These are phyloP conservation scores for Blomia tropicalis DNA, from an alignment of 2,888 invertebrate genomes.

Conservation along the genomic window DNA sequence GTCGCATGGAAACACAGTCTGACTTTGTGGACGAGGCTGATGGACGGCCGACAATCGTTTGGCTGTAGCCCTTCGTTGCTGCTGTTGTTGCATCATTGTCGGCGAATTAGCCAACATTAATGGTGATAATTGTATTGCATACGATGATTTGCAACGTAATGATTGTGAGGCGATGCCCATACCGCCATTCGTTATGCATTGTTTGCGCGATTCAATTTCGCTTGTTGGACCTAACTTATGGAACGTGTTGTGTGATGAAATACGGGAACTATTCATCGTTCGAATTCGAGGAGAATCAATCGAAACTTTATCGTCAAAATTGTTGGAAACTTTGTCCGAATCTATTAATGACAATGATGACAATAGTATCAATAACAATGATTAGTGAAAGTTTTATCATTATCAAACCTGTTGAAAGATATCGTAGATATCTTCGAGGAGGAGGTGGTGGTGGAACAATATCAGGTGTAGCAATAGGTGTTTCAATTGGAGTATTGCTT, in stretches of 20 bases:
- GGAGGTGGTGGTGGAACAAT: constrained; percentile 9
- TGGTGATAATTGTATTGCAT: constrained; percentile 9
- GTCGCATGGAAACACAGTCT: background rate
- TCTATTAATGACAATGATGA: background rate
- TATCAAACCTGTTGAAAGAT: constrained; percentile 1
- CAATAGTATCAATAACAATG: too few species aligned
- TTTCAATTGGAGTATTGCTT: background rate
- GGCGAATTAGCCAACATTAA: constrained; percentile 4
- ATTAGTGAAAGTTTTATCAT: too few species aligned
- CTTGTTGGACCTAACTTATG: background rate
- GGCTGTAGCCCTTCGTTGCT: background rate
- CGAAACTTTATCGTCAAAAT: background rate
- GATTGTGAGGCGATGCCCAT: background rate
- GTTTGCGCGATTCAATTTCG: background rate
- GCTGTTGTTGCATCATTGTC: background rate
- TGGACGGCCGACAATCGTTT: constrained; percentile 9
- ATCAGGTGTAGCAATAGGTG: background rate
- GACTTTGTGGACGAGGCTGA: background rate
- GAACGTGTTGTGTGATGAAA: background rate
- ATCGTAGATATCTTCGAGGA: constrained; percentile 14
- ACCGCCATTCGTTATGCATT: background rate
- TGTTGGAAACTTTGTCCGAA: background rate
- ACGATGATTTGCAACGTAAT: constrained; percentile 13
- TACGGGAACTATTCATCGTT: background rate
- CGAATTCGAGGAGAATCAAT: background rate